Percentiles rank a stretch among this genome's conserved stretches.
phyloP scores from a whole-genome alignment of 2,113 vertebrate genomes.

The Larimichthys polyactis region DNA sequence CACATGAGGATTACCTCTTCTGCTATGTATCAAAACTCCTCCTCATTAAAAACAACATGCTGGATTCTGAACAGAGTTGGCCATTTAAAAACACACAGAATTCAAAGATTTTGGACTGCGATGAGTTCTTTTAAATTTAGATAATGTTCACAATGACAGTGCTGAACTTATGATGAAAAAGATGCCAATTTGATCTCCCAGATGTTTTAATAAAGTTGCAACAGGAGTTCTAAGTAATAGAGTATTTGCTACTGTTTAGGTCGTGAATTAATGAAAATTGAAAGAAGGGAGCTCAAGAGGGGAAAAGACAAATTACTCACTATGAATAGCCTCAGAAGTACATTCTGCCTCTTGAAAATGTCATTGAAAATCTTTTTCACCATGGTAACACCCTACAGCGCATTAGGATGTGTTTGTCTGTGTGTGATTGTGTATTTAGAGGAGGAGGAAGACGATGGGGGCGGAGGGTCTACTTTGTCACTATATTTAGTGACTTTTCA shows the following conservation, averaged over 20 bases:
- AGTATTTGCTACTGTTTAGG: background rate
- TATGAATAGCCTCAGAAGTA: constrained; percentile 34
- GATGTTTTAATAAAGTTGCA: background rate
- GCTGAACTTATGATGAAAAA: constrained; percentile 1
- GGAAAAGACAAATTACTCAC: constrained; percentile 1
- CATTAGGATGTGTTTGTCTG: constrained; percentile 11
- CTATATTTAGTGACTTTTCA: too few relatives aligned
- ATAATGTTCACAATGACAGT: background rate
- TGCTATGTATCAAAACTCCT: constrained; percentile 28
- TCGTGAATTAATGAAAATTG: constrained; percentile 7
- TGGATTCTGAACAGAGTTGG: constrained; percentile 37
- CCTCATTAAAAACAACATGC: constrained; percentile 66
- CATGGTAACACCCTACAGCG: constrained; percentile 25
- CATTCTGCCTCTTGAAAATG: constrained; percentile 49
- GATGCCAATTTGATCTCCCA: background rate
- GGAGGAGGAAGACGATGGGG: too few relatives aligned
- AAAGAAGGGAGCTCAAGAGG: background rate
- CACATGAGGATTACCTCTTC: constrained; percentile 65
- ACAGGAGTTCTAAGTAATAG: background rate
- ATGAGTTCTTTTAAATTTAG: constrained; percentile 32
- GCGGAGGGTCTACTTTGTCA: background rate
- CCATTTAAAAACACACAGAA: constrained; percentile 21
- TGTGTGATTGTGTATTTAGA: background rate
- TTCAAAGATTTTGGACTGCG: constrained; percentile 34
- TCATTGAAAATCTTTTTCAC: constrained; percentile 46